These are phyloP conservation scores for Myiothlypis chrysogaster DNA, from an alignment of 2,797 vertebrate genomes.

Conservation along the genomic window DNA sequence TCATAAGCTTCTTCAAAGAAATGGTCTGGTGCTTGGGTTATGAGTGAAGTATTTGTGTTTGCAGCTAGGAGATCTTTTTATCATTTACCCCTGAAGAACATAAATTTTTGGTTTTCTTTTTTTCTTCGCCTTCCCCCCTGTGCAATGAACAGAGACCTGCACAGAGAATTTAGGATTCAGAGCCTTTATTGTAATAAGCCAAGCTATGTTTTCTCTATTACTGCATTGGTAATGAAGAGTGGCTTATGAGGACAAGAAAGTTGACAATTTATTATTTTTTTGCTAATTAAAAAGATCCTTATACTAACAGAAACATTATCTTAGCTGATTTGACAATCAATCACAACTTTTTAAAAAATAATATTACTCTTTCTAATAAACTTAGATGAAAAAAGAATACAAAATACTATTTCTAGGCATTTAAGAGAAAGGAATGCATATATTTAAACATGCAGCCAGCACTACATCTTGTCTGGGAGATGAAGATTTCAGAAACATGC, in stretches of 20 bases:
- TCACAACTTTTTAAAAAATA: background rate
- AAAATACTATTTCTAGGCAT: background rate
- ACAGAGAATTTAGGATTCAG: background rate
- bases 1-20: constrained; percentile 72
- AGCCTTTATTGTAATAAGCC: constrained; percentile 5
- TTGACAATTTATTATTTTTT: background rate
- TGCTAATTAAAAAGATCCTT: background rate
- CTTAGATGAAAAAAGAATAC: background rate
- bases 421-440: background rate
- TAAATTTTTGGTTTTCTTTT: background rate
- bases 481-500: background rate
- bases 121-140: background rate
- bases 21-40: constrained; percentile 57
- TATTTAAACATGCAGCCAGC: background rate
- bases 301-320: background rate
- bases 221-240: background rate
- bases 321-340: constrained; percentile 52
- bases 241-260: background rate
- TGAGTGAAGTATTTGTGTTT: constrained; percentile 63
- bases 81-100: constrained; percentile 26
- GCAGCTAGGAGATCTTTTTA: constrained; percentile 8
- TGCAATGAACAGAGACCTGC: background rate
- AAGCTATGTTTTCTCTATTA: background rate
- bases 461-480: background rate
- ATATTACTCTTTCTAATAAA: constrained; percentile 10